Evolutionary conservation across 92 coral and sea anemone species (phyloP).

Genomic region (Micromussa lordhowensis): DNA sequence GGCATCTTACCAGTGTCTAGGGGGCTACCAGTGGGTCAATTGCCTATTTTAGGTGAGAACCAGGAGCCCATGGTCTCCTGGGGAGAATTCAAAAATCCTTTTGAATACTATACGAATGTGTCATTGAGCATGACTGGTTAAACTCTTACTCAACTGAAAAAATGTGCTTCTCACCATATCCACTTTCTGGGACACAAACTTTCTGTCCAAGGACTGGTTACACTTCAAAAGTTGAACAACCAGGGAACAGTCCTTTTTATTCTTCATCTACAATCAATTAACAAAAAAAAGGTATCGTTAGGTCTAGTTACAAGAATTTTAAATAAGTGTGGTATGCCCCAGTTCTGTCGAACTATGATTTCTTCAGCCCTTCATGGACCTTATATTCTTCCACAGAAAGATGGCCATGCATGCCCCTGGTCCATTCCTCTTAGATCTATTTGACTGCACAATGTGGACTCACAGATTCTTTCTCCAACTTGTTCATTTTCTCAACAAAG

Average conservation of each 20-base stretch:
- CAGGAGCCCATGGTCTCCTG: too few species aligned
- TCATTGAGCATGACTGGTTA: too few species aligned
- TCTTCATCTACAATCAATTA: conserved; percentile 67
- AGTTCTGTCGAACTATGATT: too few species aligned
- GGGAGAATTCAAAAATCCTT: background rate
- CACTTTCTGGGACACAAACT: conserved; percentile 68
- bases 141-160: too few species aligned
- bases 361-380: background rate
- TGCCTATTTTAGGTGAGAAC: too few species aligned
- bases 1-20: too few species aligned
- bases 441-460: conserved; percentile 9
- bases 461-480: conserved; percentile 85
- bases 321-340: too few species aligned
- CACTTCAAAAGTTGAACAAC: conserved; percentile 94
- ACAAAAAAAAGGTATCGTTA: background rate
- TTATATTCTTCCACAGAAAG: too few species aligned
- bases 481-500: conserved; percentile 87
- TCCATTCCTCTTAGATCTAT: too few species aligned
- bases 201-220: conserved; percentile 82
- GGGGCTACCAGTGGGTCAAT: too few species aligned
- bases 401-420: too few species aligned
- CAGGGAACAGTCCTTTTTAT: conserved; percentile 86
- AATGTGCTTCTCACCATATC: conserved; percentile 63
- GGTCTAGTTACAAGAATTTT: too few species aligned
- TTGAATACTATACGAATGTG: background rate